phyloP scores from a whole-genome alignment of 2,113 vertebrate genomes.

The Crocuta crocuta region DNA sequence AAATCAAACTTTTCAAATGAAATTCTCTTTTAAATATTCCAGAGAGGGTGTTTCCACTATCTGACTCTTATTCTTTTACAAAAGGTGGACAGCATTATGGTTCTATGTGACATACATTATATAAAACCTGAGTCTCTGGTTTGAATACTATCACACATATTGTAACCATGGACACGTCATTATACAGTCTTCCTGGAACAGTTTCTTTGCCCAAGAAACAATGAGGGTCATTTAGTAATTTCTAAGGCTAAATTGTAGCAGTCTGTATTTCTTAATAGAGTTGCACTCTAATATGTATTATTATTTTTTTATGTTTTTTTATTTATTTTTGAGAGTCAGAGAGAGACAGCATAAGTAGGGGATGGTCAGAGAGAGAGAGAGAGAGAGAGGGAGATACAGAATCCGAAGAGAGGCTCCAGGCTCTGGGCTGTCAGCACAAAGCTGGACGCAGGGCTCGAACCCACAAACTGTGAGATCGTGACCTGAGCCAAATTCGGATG shows the following conservation, averaged over 20 bases:
- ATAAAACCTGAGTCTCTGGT: background rate
- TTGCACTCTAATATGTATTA: background rate
- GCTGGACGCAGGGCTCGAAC: no score
- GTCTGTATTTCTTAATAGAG: background rate
- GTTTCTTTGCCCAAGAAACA: background rate
- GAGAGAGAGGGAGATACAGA: no score
- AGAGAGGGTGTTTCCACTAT: background rate
- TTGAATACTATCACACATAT: background rate
- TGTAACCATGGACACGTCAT: background rate
- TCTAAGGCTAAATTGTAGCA: background rate
- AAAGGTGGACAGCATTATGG: background rate
- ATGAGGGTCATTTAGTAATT: background rate
- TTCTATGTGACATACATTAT: background rate
- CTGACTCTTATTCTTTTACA: background rate
- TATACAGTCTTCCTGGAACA: background rate
- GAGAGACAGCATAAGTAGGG: no score
- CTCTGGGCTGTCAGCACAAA: no score
- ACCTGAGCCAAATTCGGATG: no score
- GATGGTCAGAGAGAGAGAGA: no score
- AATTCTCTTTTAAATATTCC: conserved; percentile 3
- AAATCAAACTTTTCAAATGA: background rate
- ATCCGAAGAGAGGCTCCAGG: no score
- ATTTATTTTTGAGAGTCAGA: no score
- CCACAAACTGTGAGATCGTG: no score
- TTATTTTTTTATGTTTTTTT: background rate